These are phyloP conservation scores for Perca fluviatilis DNA, from an alignment of 2,113 vertebrate species.

Conservation along the genomic window DNA sequence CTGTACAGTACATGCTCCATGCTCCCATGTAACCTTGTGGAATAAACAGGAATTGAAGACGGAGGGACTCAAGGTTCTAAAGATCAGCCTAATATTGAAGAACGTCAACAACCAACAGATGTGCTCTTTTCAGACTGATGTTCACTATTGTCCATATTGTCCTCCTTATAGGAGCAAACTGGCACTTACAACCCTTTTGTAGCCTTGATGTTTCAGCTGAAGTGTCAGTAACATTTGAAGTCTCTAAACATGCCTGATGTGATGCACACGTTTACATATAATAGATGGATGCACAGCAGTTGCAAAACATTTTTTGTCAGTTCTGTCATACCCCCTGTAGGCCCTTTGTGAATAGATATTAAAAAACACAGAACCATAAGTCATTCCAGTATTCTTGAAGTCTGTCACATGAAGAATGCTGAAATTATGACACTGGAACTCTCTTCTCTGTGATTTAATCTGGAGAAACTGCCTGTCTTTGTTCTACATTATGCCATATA, in stretches of 20 bases:
- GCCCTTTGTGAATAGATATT: too few relatives aligned
- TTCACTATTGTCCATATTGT: background rate
- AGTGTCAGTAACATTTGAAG: background rate
- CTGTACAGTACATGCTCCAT: background rate
- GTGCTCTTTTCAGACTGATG: too few relatives aligned
- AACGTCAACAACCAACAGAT: too few relatives aligned
- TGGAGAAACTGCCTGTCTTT: too few relatives aligned
- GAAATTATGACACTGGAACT: too few relatives aligned
- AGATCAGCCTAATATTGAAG: background rate
- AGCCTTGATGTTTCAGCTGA: background rate
- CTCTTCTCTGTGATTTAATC: too few relatives aligned
- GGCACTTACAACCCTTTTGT: background rate
- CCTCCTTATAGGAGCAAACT: background rate
- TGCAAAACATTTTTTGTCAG: too few relatives aligned
- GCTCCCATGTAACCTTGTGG: background rate
- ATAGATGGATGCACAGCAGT: slow-evolving; percentile 1
- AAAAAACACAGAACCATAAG: background rate
- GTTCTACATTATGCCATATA: too few relatives aligned
- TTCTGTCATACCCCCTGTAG: too few relatives aligned
- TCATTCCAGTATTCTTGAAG: background rate
- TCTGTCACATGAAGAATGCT: too few relatives aligned
- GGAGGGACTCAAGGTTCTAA: background rate
- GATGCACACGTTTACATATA: slow-evolving; percentile 12
- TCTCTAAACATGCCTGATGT: background rate
- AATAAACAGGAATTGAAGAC: background rate